These are phyloP conservation scores for Trachelus tabidus DNA, from an alignment of 2,888 invertebrate genomes.

Conservation along the genomic window DNA sequence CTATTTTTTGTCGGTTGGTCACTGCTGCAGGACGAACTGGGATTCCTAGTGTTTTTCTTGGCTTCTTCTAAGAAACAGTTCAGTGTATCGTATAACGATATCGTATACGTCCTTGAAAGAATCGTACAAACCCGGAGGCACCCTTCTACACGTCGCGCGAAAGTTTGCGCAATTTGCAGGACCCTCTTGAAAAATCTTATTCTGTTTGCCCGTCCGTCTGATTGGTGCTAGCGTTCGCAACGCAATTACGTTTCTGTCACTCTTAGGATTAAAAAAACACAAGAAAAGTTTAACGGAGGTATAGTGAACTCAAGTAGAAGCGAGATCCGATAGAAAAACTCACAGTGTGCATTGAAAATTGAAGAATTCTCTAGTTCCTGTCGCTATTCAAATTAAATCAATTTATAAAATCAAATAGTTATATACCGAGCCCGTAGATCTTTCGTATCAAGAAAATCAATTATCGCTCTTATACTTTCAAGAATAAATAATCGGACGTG, in stretches of 20 bases:
- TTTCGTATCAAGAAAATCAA: not conserved
- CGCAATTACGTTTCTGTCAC: conserved; percentile 31
- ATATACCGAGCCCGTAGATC: not conserved
- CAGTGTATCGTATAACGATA: not conserved
- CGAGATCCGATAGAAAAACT: not conserved
- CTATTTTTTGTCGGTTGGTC: not conserved
- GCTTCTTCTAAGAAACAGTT: not conserved
- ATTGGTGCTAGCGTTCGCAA: conserved; percentile 37
- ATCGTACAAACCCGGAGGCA: not conserved
- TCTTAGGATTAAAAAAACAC: conserved; percentile 1
- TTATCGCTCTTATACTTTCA: not conserved
- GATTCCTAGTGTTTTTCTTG: not conserved
- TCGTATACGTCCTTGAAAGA: not conserved
- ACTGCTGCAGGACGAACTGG: not conserved
- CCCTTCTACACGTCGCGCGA: not conserved
- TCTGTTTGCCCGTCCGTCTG: conserved; percentile 36
- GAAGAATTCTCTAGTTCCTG: not conserved
- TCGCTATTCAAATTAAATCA: not conserved
- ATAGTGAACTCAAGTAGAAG: not conserved
- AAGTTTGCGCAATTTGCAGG: not conserved
- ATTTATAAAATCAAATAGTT: not conserved
- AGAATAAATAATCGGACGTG: not conserved
- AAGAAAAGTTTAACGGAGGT: conserved; percentile 6
- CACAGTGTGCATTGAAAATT: not conserved
- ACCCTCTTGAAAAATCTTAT: conserved; percentile 4